Evolutionary conservation across 2,888 invertebrate species (phyloP).

Genomic region (Dinocampus coccinellae): DNA sequence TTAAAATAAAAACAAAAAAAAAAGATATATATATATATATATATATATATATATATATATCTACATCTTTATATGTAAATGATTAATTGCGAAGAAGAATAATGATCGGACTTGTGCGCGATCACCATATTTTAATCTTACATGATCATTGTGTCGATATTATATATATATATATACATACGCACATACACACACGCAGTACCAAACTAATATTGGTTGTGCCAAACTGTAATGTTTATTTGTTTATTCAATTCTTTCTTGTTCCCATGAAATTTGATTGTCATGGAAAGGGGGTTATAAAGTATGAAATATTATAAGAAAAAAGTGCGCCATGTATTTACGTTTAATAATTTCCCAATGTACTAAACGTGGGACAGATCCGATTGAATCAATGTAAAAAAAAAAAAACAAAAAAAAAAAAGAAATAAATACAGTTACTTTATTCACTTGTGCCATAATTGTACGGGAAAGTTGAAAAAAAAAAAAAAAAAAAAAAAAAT

Average conservation of each 20-base stretch:
- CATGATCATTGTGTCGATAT: conserved; percentile 30
- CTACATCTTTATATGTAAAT: not conserved
- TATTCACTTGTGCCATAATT: conserved; percentile 62
- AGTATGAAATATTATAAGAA: conserved; percentile 39
- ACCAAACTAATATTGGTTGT: conserved; percentile 59
- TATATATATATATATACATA: no score
- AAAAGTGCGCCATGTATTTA: not conserved
- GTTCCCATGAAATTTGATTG: conserved; percentile 50
- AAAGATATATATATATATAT: no score
- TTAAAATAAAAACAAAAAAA: no score
- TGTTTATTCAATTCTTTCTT: conserved; percentile 35
- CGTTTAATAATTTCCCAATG: conserved; percentile 1
- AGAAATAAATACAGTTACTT: conserved; percentile 34
- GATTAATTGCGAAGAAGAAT: conserved; percentile 18
- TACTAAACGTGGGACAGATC: not conserved
- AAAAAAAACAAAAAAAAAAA: conserved; percentile 30
- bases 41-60: no score
- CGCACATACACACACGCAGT: no score
- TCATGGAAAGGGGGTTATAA: no score
- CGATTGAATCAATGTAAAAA: conserved; percentile 23
- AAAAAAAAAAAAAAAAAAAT: conserved; percentile 35
- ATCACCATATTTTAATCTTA: conserved; percentile 32
- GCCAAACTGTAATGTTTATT: conserved; percentile 51
- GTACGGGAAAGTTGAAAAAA: conserved; percentile 35
- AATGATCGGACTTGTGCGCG: conserved; percentile 32